A percentile compares a stretch with the other conserved stretches of the same genome.
Conservation (phyloP, 2,113 vertebrate genomes). For the Rhegmatorhina hoffmannsi region DNA sequence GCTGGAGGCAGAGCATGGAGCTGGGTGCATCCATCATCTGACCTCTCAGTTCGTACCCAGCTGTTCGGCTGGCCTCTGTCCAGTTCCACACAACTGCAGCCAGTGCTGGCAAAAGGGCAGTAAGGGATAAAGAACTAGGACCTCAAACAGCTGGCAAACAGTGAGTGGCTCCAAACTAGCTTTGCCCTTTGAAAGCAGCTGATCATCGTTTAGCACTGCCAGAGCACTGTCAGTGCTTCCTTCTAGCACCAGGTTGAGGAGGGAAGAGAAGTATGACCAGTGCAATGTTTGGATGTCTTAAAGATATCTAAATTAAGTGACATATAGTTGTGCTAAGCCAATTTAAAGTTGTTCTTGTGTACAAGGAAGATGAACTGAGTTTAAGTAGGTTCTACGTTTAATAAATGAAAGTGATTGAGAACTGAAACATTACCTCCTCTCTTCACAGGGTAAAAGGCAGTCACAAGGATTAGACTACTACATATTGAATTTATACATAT, state of each 20-base stretch:
- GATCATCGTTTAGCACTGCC: background rate
- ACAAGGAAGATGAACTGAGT: background rate
- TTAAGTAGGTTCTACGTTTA: background rate
- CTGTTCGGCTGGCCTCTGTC: background rate
- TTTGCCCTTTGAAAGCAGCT: background rate
- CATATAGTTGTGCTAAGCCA: background rate
- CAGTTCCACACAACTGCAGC: background rate
- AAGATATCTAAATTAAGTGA: background rate
- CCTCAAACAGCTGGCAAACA: background rate
- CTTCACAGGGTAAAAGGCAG: background rate
- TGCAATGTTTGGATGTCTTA: background rate
- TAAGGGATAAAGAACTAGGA: background rate
- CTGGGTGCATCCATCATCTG: background rate
- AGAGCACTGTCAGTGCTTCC: background rate
- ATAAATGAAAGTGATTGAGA: background rate
- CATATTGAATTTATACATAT: background rate
- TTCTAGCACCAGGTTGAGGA: rapidly evolving
- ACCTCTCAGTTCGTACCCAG: background rate
- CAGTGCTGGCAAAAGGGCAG: background rate
- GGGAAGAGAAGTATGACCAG: background rate
- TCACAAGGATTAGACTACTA: background rate
- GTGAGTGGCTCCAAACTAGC: background rate
- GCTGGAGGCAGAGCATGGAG: background rate
- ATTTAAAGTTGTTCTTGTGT: background rate
- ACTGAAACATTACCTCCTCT: background rate